A percentile compares a stretch with the other conserved stretches of the same genome.
phyloP scores from a whole-genome alignment of 2,888 invertebrate species.

The Melanotus villosus region DNA sequence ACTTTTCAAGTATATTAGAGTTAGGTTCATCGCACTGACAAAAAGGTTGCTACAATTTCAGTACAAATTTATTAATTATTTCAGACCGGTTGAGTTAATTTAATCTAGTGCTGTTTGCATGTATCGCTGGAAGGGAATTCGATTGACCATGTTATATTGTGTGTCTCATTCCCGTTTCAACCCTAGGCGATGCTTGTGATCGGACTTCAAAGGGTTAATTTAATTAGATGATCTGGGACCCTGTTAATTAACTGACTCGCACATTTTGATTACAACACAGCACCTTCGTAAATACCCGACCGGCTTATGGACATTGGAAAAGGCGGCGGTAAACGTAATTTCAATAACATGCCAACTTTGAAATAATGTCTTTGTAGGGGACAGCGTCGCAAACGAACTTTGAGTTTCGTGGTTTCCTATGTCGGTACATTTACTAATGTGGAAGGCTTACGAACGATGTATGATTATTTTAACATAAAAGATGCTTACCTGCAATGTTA shows the following conservation, averaged over 20 bases:
- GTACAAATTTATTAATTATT: neutral
- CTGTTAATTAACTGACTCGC: constrained; percentile 55
- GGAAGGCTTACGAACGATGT: too few relatives aligned
- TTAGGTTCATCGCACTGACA: too few relatives aligned
- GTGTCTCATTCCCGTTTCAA: constrained; percentile 41
- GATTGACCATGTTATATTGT: constrained; percentile 40
- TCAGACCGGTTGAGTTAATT: constrained; percentile 6
- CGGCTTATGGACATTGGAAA: constrained; percentile 25
- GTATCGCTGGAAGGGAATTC: constrained; percentile 29
- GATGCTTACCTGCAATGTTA: too few relatives aligned
- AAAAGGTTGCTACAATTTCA: too few relatives aligned
- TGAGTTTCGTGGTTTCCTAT: neutral
- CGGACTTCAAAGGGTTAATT: constrained; percentile 59
- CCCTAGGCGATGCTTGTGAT: constrained; percentile 43
- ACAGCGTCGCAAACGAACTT: too few relatives aligned
- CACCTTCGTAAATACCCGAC: constrained; percentile 51
- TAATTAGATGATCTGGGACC: constrained; percentile 56
- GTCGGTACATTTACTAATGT: too few relatives aligned
- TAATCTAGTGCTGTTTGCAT: constrained; percentile 14
- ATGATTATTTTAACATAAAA: too few relatives aligned
- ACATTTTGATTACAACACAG: constrained; percentile 53
- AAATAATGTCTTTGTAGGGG: neutral
- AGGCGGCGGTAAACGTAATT: neutral
- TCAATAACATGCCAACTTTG: constrained; percentile 1
- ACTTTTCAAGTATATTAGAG: too few relatives aligned